Percentiles rank a stretch among this genome's conserved stretches.
phyloP scores from a whole-genome alignment of 2,888 invertebrate genomes.

The Lottia scabra region DNA sequence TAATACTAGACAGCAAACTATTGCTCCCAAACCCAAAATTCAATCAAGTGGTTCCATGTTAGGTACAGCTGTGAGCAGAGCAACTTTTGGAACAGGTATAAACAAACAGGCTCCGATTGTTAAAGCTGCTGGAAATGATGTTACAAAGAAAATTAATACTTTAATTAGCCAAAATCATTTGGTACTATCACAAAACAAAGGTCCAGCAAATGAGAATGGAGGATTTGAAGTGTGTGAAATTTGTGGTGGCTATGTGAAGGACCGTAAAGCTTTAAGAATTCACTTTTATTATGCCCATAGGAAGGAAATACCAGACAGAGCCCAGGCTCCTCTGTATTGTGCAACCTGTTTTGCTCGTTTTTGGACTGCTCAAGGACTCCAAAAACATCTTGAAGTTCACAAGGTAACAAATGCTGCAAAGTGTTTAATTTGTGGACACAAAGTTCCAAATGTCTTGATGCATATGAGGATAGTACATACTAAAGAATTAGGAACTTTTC shows the following conservation, averaged over 20 bases:
- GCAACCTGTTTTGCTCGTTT: conserved; percentile 96
- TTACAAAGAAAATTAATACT: conserved; percentile 14
- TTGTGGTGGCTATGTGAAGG: conserved; percentile 96
- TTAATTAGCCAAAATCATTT: conserved; percentile 10
- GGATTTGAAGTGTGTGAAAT: conserved; percentile 81
- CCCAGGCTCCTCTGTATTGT: conserved; percentile 89
- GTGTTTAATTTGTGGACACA: conserved; percentile 44
- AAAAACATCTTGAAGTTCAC: conserved; percentile 77
- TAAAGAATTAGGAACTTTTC: conserved; percentile 80
- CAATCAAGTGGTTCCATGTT: conserved; percentile 17
- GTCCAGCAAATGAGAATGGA: conserved; percentile 6
- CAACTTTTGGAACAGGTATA: not conserved
- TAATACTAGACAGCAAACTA: conserved; percentile 21
- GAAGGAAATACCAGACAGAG: conserved; percentile 66
- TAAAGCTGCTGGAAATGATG: not conserved
- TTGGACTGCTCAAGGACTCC: conserved; percentile 96
- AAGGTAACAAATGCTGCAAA: conserved; percentile 33
- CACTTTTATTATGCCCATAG: conserved; percentile 99
- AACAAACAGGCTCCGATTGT: not conserved
- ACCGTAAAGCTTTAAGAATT: conserved; percentile 91
- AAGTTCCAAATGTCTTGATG: conserved; percentile 81
- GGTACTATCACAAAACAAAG: conserved; percentile 3
- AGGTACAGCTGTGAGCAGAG: not conserved
- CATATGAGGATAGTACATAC: conserved; percentile 93
- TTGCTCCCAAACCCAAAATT: conserved; percentile 20